Percentiles rank a stretch among this genome's conserved stretches.
These are phyloP conservation scores for Brevimyrus niger DNA, from an alignment of 2,113 vertebrate genomes.

Conservation along the genomic window DNA sequence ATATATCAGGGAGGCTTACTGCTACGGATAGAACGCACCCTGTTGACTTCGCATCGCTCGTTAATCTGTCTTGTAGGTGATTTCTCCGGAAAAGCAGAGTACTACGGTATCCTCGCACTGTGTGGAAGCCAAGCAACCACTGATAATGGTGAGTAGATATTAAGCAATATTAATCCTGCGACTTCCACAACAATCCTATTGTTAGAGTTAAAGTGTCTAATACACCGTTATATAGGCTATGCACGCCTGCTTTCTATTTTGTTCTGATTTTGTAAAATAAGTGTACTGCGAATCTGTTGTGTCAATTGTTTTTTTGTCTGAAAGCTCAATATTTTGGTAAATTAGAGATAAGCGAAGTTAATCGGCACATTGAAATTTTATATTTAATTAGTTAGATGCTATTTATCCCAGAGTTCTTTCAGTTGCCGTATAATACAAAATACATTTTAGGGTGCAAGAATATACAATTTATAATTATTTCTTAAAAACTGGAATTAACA, in stretches of 20 bases:
- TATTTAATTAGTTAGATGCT: background rate
- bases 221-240: background rate
- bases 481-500: background rate
- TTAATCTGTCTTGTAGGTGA: slow-evolving; percentile 74
- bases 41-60: slow-evolving; percentile 52
- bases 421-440: background rate
- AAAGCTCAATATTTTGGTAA: background rate
- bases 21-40: slow-evolving; percentile 39
- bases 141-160: slow-evolving; percentile 74
- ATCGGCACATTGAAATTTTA: background rate
- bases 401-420: background rate
- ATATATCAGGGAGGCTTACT: slow-evolving; percentile 43
- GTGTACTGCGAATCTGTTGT: background rate
- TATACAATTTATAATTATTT: background rate
- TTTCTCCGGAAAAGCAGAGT: slow-evolving; percentile 71
- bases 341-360: background rate
- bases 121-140: slow-evolving; percentile 68
- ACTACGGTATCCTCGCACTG: slow-evolving; percentile 72
- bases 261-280: background rate
- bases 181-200: background rate
- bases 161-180: background rate
- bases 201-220: background rate
- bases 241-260: background rate
- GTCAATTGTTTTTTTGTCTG: background rate
- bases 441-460: background rate